These are phyloP conservation scores for Pinna nobilis DNA, from an alignment of 1,140 invertebrate species.

Conservation along the genomic window DNA sequence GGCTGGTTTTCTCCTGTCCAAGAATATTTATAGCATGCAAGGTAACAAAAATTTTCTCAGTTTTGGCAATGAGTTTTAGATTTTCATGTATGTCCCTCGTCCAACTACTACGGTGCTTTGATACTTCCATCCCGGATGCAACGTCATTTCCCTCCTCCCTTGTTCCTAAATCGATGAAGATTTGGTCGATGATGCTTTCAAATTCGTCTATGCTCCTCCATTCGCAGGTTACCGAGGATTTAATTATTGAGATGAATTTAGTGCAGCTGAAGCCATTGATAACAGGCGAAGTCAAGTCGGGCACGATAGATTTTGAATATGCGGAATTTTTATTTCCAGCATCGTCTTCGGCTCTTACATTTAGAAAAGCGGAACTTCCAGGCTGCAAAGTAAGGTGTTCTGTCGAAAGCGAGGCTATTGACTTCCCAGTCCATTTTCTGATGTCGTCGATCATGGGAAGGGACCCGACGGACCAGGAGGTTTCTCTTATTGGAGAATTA, in stretches of 20 bases:
- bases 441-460: conserved; percentile 25
- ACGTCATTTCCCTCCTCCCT: conserved; percentile 17
- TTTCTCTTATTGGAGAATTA: conserved; percentile 9
- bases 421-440: background rate
- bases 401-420: conserved; percentile 7
- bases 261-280: conserved; percentile 35
- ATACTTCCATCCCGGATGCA: background rate
- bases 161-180: conserved; percentile 19
- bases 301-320: conserved; percentile 19
- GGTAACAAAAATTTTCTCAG: conserved; percentile 36
- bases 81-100: conserved; percentile 11
- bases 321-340: conserved; percentile 30
- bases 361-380: conserved; percentile 34
- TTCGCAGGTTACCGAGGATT: conserved; percentile 28
- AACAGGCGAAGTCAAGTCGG: conserved; percentile 28
- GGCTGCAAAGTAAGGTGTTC: conserved; percentile 15
- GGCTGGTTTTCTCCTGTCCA: conserved; percentile 3
- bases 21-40: conserved; percentile 36
- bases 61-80: conserved; percentile 2
- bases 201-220: conserved; percentile 38
- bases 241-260: conserved; percentile 20
- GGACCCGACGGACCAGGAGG: conserved; percentile 25
- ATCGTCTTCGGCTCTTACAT: conserved; percentile 19
- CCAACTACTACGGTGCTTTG: conserved; percentile 3
- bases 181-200: conserved; percentile 34